Evolutionary conservation across 2,888 invertebrate genomes (phyloP).

Genomic region (Chrysotoxum bicinctum): DNA sequence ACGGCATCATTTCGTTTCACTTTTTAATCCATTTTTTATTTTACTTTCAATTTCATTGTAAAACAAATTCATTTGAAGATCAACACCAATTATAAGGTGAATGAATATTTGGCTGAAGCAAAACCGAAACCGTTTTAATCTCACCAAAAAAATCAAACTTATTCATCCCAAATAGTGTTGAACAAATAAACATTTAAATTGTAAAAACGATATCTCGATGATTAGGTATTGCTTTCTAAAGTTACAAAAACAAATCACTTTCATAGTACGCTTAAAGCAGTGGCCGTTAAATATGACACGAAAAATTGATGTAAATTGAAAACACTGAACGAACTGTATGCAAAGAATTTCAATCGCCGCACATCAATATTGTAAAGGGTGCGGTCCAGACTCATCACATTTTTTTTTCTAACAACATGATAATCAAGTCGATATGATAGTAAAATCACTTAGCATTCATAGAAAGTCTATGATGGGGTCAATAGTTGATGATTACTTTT

Average conservation of each 20-base stretch:
- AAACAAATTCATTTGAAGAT: not conserved
- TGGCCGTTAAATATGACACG: not conserved
- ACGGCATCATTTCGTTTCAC: not conserved
- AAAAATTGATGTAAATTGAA: not conserved
- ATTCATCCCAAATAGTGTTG: not conserved
- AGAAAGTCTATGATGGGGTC: conserved; percentile 5
- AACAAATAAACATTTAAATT: not conserved
- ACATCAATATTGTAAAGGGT: not conserved
- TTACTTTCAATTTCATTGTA: not conserved
- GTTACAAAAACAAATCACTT: not conserved
- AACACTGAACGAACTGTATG: not conserved
- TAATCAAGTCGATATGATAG: conserved; percentile 2
- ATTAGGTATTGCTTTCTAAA: not conserved
- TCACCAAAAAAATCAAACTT: not conserved
- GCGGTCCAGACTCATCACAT: conserved; percentile 4
- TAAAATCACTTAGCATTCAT: conserved; percentile 1
- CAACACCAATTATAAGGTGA: not conserved
- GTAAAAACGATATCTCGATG: not conserved
- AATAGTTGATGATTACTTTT: conserved; percentile 3
- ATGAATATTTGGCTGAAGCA: not conserved
- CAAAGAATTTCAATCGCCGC: not conserved
- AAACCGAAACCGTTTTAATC: not conserved
- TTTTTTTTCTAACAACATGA: not conserved
- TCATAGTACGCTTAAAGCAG: not conserved
- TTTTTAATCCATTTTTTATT: not conserved